Percentiles rank a stretch among this genome's conserved stretches.
These are phyloP conservation scores for Ariolimax columbianus DNA, from an alignment of 2,888 invertebrate genomes.

Conservation along the genomic window DNA sequence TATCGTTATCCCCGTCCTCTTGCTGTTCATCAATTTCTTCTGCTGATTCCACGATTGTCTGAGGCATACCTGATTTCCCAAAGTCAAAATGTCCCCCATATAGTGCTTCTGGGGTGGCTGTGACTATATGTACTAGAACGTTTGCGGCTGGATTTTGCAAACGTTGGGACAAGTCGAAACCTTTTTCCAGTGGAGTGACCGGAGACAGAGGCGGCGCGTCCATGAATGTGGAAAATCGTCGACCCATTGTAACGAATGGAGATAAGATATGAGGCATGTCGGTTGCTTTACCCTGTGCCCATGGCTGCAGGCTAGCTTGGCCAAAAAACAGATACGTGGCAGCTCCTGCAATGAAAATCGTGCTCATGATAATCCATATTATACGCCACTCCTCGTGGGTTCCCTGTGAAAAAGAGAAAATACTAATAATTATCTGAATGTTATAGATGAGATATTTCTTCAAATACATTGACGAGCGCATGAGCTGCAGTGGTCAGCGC, in stretches of 20 bases:
- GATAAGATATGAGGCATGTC: not conserved
- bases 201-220: slow-evolving; percentile 21
- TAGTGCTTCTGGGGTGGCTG: not conserved
- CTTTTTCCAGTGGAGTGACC: not conserved
- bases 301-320: slow-evolving; percentile 25
- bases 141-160: not conserved
- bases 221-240: slow-evolving; percentile 20
- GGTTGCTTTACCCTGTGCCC: slow-evolving; percentile 16
- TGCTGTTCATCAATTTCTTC: not conserved
- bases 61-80: not conserved
- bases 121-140: not conserved
- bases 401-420: not conserved
- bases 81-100: not conserved
- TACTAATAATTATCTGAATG: not conserved
- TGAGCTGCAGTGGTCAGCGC: too few relatives aligned
- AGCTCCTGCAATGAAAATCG: not conserved
- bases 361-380: slow-evolving; percentile 7
- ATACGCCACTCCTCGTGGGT: slow-evolving; percentile 34
- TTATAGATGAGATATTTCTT: too few relatives aligned
- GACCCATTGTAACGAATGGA: slow-evolving; percentile 41
- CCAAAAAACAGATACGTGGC: slow-evolving; percentile 22
- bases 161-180: not conserved
- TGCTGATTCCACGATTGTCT: not conserved
- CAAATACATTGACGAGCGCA: too few relatives aligned
- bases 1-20: not conserved